A percentile compares a stretch with the other conserved stretches of the same genome.
phyloP scores from a whole-genome alignment of 2,113 vertebrate genomes.

The Morone chrysops region DNA sequence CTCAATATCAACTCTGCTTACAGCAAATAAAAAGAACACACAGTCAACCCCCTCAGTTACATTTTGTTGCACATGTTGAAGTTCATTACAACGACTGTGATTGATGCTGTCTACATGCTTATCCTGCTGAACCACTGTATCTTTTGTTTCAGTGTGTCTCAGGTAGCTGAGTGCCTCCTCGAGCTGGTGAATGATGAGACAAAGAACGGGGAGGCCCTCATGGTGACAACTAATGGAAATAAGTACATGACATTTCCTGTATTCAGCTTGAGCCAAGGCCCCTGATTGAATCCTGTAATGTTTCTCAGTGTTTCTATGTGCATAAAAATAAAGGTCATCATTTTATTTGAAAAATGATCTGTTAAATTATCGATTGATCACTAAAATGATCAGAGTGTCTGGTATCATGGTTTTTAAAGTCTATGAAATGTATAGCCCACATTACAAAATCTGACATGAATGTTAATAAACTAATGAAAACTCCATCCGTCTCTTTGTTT shows the following conservation, averaged over 20 bases:
- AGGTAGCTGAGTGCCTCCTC: conserved; percentile 64
- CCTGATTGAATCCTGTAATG: not conserved
- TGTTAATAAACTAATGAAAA: not conserved
- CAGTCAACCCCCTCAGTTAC: not conserved
- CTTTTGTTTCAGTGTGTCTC: conserved; percentile 54
- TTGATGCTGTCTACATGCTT: not conserved
- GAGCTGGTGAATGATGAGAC: conserved; percentile 74
- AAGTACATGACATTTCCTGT: conserved; percentile 50
- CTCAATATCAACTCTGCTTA: no score
- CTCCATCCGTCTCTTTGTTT: not conserved
- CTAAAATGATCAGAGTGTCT: not conserved
- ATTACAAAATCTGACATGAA: not conserved
- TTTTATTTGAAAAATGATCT: not conserved
- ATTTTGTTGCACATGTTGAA: not conserved
- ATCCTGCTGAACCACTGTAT: not conserved
- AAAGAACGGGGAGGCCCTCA: conserved; percentile 72
- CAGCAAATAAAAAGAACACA: not conserved
- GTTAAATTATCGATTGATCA: not conserved
- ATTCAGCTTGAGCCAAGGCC: not conserved
- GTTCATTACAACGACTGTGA: not conserved
- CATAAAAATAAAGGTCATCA: not conserved
- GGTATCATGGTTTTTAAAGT: not conserved
- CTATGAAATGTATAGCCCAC: not conserved
- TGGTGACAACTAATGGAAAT: not conserved
- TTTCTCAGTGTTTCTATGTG: not conserved